Conservation (phyloP, 2,113 vertebrate genomes). For the Notothenia coriiceps region DNA sequence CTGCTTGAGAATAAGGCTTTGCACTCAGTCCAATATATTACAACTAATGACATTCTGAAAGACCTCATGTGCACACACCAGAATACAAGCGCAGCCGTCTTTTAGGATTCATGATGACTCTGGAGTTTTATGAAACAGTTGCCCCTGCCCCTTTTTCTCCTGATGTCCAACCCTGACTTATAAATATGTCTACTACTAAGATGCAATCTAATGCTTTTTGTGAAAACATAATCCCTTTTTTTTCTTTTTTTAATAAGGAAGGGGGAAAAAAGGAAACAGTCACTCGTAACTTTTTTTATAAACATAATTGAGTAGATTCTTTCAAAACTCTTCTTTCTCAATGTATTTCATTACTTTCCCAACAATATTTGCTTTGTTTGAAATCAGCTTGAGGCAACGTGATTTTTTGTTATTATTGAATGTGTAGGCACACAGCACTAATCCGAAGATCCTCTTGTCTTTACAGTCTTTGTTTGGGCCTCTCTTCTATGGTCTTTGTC, state of each 20-base stretch:
- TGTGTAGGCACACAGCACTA: no score
- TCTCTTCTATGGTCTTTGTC: no score
- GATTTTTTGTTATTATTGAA: no score
- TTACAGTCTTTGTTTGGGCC: no score
- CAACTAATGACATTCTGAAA: slow-evolving; percentile 14
- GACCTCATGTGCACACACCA: neutral
- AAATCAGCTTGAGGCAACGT: neutral
- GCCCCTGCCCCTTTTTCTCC: neutral
- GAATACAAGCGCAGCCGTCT: neutral
- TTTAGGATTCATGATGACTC: slow-evolving; percentile 6
- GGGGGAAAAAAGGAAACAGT: no score
- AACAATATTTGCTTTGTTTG: neutral
- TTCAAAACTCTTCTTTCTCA: neutral
- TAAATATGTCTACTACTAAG: neutral
- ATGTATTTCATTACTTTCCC: neutral
- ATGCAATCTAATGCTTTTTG: neutral
- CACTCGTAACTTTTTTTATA: no score
- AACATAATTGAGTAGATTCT: neutral
- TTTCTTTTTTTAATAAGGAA: no score
- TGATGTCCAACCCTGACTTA: neutral
- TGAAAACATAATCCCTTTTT: neutral
- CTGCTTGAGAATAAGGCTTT: slow-evolving; percentile 13
- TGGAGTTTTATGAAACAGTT: neutral
- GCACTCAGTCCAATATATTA: slow-evolving; percentile 6
- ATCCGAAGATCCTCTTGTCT: no score